Evolutionary conservation across 2,888 invertebrate genomes (phyloP).

Genomic region (Chouioia cunea): DNA sequence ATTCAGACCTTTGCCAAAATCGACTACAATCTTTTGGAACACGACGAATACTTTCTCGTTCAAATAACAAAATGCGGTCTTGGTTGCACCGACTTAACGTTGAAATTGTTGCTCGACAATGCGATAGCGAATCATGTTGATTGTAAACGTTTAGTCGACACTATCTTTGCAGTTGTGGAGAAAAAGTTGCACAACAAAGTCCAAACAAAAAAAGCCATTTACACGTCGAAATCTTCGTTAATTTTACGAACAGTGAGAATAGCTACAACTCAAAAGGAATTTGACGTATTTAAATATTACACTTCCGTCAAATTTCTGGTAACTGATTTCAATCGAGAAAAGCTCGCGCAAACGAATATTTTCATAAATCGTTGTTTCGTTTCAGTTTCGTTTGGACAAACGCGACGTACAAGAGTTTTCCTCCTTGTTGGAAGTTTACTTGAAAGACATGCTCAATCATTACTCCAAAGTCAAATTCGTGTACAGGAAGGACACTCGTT

Average conservation of each 20-base stretch:
- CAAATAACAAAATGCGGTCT: constrained; percentile 37
- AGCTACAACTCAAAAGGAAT: constrained; percentile 8
- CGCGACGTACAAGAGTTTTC: constrained; percentile 48
- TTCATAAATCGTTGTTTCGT: constrained; percentile 28
- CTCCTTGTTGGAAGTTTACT: constrained; percentile 45
- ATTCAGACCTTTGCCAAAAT: constrained; percentile 32
- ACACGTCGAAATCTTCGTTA: constrained; percentile 3
- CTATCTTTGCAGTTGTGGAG: constrained; percentile 23
- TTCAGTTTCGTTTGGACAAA: constrained; percentile 51
- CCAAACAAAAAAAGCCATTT: constrained; percentile 16
- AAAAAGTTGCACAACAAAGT: constrained; percentile 6
- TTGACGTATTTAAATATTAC: constrained; percentile 25
- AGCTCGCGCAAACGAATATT: too few species aligned
- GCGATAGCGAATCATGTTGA: constrained; percentile 1
- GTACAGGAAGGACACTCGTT: constrained; percentile 36
- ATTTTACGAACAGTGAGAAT: background rate
- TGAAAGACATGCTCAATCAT: constrained; percentile 44
- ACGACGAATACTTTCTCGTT: constrained; percentile 21
- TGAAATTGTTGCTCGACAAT: constrained; percentile 7
- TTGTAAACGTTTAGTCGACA: background rate
- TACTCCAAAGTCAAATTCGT: constrained; percentile 53
- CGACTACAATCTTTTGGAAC: constrained; percentile 25
- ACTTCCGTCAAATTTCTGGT: constrained; percentile 31
- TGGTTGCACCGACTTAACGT: constrained; percentile 11
- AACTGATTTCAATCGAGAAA: background rate